phyloP scores from a whole-genome alignment of 2,113 vertebrate species.

The Platichthys flesus region DNA sequence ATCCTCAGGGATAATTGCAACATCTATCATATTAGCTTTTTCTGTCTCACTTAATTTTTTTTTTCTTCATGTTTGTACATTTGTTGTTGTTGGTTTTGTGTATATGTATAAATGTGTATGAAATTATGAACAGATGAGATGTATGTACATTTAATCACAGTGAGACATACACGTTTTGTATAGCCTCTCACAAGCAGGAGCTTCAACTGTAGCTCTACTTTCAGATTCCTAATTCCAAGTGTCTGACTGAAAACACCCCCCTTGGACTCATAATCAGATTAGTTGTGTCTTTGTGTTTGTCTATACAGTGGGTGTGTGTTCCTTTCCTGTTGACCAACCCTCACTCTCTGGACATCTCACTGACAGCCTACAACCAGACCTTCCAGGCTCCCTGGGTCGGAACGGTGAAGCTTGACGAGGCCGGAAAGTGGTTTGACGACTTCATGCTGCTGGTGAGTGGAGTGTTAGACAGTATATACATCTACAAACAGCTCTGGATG shows the following conservation, averaged over 20 bases:
- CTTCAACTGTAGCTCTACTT: not conserved
- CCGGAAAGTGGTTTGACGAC: slow-evolving; percentile 80
- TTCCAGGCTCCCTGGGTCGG: slow-evolving; percentile 80
- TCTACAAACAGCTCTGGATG: not conserved
- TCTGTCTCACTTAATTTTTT: no score
- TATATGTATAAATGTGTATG: no score
- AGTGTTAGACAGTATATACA: not conserved
- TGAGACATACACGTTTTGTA: not conserved
- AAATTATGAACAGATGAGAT: no score
- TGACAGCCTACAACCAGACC: slow-evolving; percentile 74
- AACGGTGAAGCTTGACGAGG: slow-evolving; percentile 65
- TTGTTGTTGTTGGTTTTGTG: no score
- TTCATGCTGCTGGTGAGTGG: slow-evolving; percentile 79
- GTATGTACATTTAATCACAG: not conserved
- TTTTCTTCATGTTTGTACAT: no score
- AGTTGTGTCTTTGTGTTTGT: slow-evolving; percentile 43
- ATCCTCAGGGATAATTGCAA: no score
- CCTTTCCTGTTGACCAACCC: slow-evolving; percentile 79
- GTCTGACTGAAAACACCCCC: not conserved
- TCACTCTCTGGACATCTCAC: slow-evolving; percentile 73
- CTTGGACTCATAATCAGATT: slow-evolving; percentile 18
- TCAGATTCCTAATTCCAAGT: slow-evolving; percentile 7
- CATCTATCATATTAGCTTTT: no score
- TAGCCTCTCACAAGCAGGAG: not conserved
- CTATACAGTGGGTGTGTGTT: slow-evolving; percentile 76